Evolutionary conservation across 2,888 invertebrate species (phyloP), one percentile per base, ranked within the genome.

Genomic region (Trichogramma dendrolimi): DNA sequence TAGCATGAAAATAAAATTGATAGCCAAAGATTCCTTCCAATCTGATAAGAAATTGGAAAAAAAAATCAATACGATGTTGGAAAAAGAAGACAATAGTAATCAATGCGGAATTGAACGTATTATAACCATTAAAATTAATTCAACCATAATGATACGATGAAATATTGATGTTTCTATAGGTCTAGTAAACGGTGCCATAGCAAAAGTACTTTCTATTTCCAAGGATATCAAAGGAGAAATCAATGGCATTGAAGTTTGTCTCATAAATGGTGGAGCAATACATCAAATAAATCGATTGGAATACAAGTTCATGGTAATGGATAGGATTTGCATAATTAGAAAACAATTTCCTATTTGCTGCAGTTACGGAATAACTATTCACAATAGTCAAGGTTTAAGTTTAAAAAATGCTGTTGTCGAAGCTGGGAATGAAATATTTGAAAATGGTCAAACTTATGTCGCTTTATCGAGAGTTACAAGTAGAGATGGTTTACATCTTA

Each of bases 91-190:
- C 2, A 11, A 38, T 51, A 50, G 58, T 40, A 5, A 50, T n/a
- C n/a, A n/a, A n/a, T n/a, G n/a, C n/a, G n/a, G n/a, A n/a, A n/a
- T n/a, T n/a, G n/a, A n/a, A n/a, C 53, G 5, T 6, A 27, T 43
- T 5, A 54, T 54, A n/a, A 54, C 4, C 5, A 54, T 54, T 43
- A 54, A 54, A 54, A 54, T 54, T 43, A 27, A 44, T 10, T 55
- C 38, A 5, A 55, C n/a, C 38, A 11, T 72, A 5, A 72, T 72
- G 69, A 63, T 73, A 7, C 55, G 65, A 54, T 64, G 68, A 56
- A 72, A 72, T 63, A 71, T 71, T 63, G 68, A 71, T 52, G 60
- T 72, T 6, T 67, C 65, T 8, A 27, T 68, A 56, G 70, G 70
- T 39, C 61, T 73, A 53, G 67, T 70, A 0, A 73, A 72, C 62